These are phyloP conservation scores for Boloria euphrosyne DNA, from an alignment of 2,888 invertebrate genomes.

Conservation along the genomic window DNA sequence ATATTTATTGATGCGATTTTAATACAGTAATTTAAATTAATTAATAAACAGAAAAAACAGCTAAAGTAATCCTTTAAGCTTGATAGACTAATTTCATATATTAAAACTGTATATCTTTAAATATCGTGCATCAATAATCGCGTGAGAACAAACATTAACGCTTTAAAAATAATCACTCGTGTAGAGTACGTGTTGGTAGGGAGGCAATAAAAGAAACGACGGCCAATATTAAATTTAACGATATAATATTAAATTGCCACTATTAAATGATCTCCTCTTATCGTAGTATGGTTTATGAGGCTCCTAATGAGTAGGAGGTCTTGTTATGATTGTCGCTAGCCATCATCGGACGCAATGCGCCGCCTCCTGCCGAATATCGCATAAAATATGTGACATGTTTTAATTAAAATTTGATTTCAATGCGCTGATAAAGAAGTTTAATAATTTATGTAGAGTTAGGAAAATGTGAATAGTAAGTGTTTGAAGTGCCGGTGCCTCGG, in stretches of 20 bases:
- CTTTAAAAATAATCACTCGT: slow-evolving; percentile 68
- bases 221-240: slow-evolving; percentile 81
- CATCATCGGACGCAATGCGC: slow-evolving; percentile 60
- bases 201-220: slow-evolving; percentile 78
- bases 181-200: slow-evolving; percentile 70
- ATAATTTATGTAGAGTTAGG: slow-evolving; percentile 66
- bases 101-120: slow-evolving; percentile 3
- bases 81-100: too few relatives aligned
- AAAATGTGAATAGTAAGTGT: slow-evolving; percentile 37
- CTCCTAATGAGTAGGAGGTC: slow-evolving; percentile 52
- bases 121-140: slow-evolving; percentile 54
- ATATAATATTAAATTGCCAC: slow-evolving; percentile 76
- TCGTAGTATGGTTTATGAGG: slow-evolving; percentile 44
- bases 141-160: slow-evolving; percentile 76
- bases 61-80: too few relatives aligned
- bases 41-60: too few relatives aligned
- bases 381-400: slow-evolving; percentile 81
- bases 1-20: not conserved
- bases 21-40: too few relatives aligned
- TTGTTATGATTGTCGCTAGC: slow-evolving; percentile 54
- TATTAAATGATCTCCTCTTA: slow-evolving; percentile 53
- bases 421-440: slow-evolving; percentile 73
- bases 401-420: slow-evolving; percentile 80
- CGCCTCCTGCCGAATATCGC: slow-evolving; percentile 78
- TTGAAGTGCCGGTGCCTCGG: slow-evolving; percentile 56